These are phyloP conservation scores for Diabrotica virgifera DNA, from an alignment of 1,140 invertebrate species.

Conservation along the genomic window DNA sequence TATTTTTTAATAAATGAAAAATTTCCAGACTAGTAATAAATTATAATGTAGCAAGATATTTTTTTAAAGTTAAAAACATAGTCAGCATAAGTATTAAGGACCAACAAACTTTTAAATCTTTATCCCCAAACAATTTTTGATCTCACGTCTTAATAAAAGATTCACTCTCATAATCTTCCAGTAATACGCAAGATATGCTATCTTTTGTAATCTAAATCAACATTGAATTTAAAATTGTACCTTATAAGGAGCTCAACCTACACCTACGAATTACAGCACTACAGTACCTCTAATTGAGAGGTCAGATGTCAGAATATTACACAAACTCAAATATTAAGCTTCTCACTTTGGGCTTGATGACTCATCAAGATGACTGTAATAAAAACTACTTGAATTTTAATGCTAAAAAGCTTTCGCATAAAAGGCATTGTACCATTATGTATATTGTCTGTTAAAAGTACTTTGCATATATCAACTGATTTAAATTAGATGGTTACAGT, in stretches of 20 bases:
- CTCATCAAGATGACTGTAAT: neutral
- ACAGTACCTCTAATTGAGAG: neutral
- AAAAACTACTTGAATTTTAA: conserved; percentile 1
- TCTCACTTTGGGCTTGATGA: neutral
- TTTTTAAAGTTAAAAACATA: too few relatives aligned
- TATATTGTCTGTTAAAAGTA: neutral
- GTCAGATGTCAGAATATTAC: conserved; percentile 1
- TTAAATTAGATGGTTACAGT: neutral
- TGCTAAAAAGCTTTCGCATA: neutral
- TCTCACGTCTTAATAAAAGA: too few relatives aligned
- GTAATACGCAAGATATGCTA: too few relatives aligned
- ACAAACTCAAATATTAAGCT: neutral
- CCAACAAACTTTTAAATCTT: too few relatives aligned
- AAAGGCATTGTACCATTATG: neutral
- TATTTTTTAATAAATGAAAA: too few relatives aligned
- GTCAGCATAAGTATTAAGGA: too few relatives aligned
- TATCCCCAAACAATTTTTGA: too few relatives aligned
- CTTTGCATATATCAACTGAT: neutral
- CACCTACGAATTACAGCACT: neutral
- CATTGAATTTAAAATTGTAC: neutral
- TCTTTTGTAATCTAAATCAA: neutral
- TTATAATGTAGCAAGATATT: too few relatives aligned
- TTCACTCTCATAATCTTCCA: too few relatives aligned
- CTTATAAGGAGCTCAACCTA: neutral
- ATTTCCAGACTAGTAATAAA: too few relatives aligned